Percentiles rank a stretch among this genome's conserved stretches.
Evolutionary conservation across 2,113 vertebrate species (phyloP).

Genomic region (Zeus faber): DNA sequence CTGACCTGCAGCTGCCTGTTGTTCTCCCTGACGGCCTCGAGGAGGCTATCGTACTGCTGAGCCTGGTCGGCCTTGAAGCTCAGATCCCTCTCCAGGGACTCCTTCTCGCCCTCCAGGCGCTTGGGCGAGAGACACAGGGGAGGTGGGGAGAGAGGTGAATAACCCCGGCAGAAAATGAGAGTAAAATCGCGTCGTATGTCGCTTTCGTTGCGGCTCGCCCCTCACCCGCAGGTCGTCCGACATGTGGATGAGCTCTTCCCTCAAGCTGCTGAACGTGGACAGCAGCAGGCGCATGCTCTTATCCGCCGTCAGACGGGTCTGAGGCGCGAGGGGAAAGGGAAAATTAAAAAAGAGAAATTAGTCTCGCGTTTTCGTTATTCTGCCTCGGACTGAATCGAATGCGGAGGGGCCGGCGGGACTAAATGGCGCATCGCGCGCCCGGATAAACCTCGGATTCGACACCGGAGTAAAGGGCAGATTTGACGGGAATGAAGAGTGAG

Average conservation of each 20-base stretch:
- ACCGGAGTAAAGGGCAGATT: too few species aligned
- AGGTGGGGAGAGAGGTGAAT: neutral
- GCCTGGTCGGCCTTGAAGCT: constrained; percentile 88
- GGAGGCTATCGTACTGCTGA: constrained; percentile 83
- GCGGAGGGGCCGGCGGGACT: too few species aligned
- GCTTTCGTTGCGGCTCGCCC: neutral
- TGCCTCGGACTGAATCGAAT: too few species aligned
- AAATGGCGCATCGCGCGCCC: too few species aligned
- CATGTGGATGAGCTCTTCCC: constrained; percentile 90
- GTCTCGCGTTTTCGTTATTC: too few species aligned
- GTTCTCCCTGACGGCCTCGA: constrained; percentile 86
- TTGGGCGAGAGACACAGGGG: constrained; percentile 36
- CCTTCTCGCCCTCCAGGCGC: constrained; percentile 84
- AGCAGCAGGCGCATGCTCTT: constrained; percentile 90
- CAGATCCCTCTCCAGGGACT: constrained; percentile 84
- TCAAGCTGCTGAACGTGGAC: constrained; percentile 88
- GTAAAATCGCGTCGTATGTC: too few species aligned
- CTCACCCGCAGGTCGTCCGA: constrained; percentile 88
- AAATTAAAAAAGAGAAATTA: too few species aligned
- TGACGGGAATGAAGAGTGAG: too few species aligned
- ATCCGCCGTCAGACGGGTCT: constrained; percentile 89
- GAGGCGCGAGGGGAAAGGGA: too few species aligned
- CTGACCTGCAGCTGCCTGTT: constrained; percentile 90
- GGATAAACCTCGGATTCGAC: too few species aligned
- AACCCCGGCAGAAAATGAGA: too few species aligned